These are phyloP conservation scores for Oscheius myriophilus DNA, from an alignment of 2,888 invertebrate genomes.

Conservation along the genomic window DNA sequence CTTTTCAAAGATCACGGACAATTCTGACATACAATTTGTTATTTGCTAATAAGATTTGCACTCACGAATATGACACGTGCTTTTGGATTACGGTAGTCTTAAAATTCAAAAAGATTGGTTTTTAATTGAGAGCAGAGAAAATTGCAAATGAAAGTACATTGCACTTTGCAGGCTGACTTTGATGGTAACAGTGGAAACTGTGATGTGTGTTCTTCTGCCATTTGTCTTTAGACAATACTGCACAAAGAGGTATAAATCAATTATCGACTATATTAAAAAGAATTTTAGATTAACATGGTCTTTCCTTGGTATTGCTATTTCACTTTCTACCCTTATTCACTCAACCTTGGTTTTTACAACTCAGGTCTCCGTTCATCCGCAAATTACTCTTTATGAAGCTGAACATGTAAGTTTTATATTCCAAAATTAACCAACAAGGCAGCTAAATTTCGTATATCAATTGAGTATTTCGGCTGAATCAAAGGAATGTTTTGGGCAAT, in stretches of 20 bases:
- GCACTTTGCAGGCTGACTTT: conserved; percentile 57
- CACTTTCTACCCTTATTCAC: conserved; percentile 41
- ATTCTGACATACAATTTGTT: too few species aligned
- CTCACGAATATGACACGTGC: too few species aligned
- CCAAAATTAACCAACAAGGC: too few species aligned
- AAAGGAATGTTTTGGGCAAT: too few species aligned
- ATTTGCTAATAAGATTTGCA: too few species aligned
- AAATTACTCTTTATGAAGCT: conserved; percentile 16
- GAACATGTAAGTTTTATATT: conserved; percentile 10
- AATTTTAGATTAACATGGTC: conserved; percentile 44
- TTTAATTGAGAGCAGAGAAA: too few species aligned
- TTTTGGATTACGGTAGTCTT: too few species aligned
- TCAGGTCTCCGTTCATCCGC: conserved; percentile 24
- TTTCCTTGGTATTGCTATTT: conserved; percentile 36
- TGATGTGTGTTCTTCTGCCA: conserved; percentile 64
- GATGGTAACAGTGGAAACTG: conserved; percentile 65
- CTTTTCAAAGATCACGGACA: too few species aligned
- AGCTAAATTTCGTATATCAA: too few species aligned
- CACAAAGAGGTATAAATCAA: conserved; percentile 45
- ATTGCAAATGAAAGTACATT: neutral
- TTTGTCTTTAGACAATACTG: conserved; percentile 66
- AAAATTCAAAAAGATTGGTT: too few species aligned
- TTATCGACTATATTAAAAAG: too few species aligned
- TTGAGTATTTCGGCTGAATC: too few species aligned
- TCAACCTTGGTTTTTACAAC: conserved; percentile 35